These are phyloP conservation scores for Galerucella pusilla DNA, from an alignment of 2,888 invertebrate genomes.

Conservation along the genomic window DNA sequence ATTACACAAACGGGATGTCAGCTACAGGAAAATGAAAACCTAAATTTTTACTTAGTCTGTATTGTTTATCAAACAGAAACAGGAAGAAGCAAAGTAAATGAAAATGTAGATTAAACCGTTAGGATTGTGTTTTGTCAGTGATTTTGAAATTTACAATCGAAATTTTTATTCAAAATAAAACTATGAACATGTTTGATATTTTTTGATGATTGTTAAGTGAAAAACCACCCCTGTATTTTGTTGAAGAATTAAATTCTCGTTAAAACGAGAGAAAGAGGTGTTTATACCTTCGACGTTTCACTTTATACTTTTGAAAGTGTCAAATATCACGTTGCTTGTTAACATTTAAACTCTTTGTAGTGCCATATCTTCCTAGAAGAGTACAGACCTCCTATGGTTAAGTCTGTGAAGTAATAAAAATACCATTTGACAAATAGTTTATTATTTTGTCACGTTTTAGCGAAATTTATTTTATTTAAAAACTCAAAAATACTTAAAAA, in stretches of 20 bases:
- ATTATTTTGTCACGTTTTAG: background rate
- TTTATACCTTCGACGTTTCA: background rate
- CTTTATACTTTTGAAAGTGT: conserved; percentile 4
- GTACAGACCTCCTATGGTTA: background rate
- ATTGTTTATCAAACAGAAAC: conserved; percentile 19
- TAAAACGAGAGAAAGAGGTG: background rate
- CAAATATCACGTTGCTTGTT: background rate
- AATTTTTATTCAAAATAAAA: too few species aligned
- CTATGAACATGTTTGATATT: too few species aligned
- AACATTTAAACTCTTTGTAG: background rate
- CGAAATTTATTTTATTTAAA: background rate
- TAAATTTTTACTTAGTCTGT: conserved; percentile 27
- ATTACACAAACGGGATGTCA: conserved; percentile 15
- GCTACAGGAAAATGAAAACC: conserved; percentile 10
- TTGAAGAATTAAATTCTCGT: background rate
- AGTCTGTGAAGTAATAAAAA: background rate
- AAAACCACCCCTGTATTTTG: background rate
- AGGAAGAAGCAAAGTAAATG: conserved; percentile 25
- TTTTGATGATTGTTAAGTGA: too few species aligned
- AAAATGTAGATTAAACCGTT: conserved; percentile 3
- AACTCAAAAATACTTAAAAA: background rate
- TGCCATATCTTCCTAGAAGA: background rate
- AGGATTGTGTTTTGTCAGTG: background rate
- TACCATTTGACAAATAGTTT: background rate
- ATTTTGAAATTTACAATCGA: background rate